Base-by-base conservation (phyloP, 2,113 vertebrate genomes). In the Oncorhynchus masou region DNA sequence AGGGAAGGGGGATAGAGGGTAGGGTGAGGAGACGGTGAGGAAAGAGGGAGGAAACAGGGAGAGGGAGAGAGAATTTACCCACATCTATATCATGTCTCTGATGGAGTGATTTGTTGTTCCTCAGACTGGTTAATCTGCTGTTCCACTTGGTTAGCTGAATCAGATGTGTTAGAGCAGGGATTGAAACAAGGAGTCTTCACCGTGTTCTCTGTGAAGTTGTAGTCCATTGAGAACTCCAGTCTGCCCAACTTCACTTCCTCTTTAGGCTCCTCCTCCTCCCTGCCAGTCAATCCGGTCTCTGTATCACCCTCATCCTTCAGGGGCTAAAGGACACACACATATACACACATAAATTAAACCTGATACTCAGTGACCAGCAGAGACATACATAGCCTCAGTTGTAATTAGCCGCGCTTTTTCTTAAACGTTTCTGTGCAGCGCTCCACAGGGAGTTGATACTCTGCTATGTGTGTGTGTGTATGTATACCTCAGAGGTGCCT, bases 191-290 rank as follows among this genome's bases (percentile, higher is more conserved):
- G 51, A 11, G 79, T 39, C 87, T 9, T 85, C 81, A 99, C 97
- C 91, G 94, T 93, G 82, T 97, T 97, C 74, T 98, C 97, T 57
- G 96, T 96, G 89, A 99, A 99, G 89, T 98, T 96, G 82, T 98
- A 99, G 89, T 99, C 97, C 87, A 99, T 88, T 59, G 96, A 96
- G 85, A 96, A 99, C 0, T 97, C 96, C 34, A 99, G 94, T 89
- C 95, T 95, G 45, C 97, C 97, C 78, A 99, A 84, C 86, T 97
- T 98, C 78, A 95, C 94, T 3, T 95, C 93, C 81, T 97, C 95
- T 85, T 97, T 97, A 29, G 94, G 90, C 77, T 96, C 93, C 81
- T 93, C 92, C 79, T 95, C 95, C 34, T 96, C 94, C 91, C 96
- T 94, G 9, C 93, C 94, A 73, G 95, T 95, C 86, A 96, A 78